Percentiles rank a stretch among this genome's conserved stretches.
phyloP scores from a whole-genome alignment of 1,140 invertebrate species.

The Nylanderia fulva region DNA sequence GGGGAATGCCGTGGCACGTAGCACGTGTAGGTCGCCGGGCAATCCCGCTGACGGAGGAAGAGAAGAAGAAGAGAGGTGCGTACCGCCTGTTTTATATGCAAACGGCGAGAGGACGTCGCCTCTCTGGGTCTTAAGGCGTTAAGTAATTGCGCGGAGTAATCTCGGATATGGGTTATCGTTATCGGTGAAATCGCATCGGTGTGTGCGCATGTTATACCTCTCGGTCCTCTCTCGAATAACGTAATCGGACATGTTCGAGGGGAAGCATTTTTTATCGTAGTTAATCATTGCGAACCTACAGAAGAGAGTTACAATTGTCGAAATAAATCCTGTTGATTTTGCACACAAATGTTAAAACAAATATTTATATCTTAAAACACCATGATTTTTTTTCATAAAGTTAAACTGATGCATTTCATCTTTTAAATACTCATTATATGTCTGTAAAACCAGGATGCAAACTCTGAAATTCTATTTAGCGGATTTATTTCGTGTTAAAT shows the following conservation, averaged over 20 bases:
- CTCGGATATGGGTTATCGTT: constrained; percentile 80
- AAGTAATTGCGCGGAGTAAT: constrained; percentile 81
- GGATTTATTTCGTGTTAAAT: constrained; percentile 9
- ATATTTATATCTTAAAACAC: too few relatives aligned
- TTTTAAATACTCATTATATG: background rate
- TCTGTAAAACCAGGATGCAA: background rate
- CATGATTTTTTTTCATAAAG: too few relatives aligned
- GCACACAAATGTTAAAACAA: constrained; percentile 9
- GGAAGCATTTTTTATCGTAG: background rate
- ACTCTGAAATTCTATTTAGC: background rate
- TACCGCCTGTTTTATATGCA: constrained; percentile 77
- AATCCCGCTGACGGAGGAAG: background rate
- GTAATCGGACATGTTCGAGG: constrained; percentile 39
- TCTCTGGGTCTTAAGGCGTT: constrained; percentile 71
- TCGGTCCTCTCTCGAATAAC: constrained; percentile 1
- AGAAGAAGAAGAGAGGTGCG: constrained; percentile 29
- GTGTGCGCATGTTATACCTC: too few relatives aligned
- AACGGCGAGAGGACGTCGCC: constrained; percentile 65
- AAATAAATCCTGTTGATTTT: too few relatives aligned
- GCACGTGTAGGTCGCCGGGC: constrained; percentile 33
- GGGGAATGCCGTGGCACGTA: constrained; percentile 65
- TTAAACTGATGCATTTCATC: background rate
- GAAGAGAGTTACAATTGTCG: background rate
- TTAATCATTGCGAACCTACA: background rate
- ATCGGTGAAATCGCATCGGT: constrained; percentile 39